These are phyloP conservation scores for Bombus confusus DNA, from an alignment of 1,140 invertebrate genomes.

Conservation along the genomic window DNA sequence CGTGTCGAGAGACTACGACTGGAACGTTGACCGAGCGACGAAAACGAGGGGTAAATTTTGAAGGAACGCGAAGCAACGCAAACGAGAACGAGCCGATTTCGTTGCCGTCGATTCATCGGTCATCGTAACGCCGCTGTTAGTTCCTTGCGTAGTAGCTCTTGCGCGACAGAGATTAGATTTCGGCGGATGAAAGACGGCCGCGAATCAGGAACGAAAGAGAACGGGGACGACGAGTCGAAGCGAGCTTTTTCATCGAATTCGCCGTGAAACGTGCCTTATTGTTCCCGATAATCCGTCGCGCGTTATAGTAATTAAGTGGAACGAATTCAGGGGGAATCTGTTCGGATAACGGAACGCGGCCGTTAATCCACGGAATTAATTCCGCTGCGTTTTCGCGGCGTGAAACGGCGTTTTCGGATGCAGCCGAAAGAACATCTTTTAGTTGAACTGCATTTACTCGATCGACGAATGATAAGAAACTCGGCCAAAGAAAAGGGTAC, in stretches of 20 bases:
- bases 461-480: neutral
- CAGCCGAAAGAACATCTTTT: neutral
- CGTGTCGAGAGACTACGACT: neutral
- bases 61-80: neutral
- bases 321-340: neutral
- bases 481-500: neutral
- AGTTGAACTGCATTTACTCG: neutral
- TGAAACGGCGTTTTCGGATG: neutral
- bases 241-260: conserved; percentile 3
- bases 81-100: neutral
- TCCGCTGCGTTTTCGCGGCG: neutral
- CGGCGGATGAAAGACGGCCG: neutral
- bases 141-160: neutral
- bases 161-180: conserved; percentile 21
- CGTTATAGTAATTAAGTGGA: conserved; percentile 30
- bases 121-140: neutral
- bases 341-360: neutral
- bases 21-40: too few relatives aligned
- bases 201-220: neutral
- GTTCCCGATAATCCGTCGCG: conserved; percentile 34
- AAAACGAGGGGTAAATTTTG: conserved; percentile 9
- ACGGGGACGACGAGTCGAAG: neutral
- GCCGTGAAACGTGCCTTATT: conserved; percentile 16
- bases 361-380: conserved; percentile 18
- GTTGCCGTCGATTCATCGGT: conserved; percentile 3